Conservation (phyloP, 23 tunicate species). For the Phallusia fumigata region DNA sequence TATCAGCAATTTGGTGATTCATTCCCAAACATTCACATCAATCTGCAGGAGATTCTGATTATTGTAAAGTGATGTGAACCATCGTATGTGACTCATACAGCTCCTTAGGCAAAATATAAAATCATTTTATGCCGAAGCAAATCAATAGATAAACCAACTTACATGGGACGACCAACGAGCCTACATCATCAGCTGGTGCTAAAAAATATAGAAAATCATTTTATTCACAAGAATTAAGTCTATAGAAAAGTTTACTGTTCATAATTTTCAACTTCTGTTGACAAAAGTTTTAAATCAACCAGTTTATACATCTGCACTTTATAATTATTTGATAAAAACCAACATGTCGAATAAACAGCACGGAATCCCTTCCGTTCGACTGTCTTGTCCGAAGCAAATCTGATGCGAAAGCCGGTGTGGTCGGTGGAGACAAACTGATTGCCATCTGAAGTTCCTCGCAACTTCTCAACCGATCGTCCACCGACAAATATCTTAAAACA, state of each 20-base stretch:
- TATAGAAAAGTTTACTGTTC: too few species aligned
- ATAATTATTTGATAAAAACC: too few species aligned
- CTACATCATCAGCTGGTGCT: constrained; percentile 1
- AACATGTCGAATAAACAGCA: not conserved
- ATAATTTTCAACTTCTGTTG: too few species aligned
- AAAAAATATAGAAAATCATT: not conserved
- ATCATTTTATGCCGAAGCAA: not conserved
- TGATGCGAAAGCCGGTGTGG: not conserved
- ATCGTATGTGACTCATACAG: too few species aligned
- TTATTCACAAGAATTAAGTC: too few species aligned
- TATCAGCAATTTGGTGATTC: too few species aligned
- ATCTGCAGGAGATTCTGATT: too few species aligned
- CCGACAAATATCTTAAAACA: not conserved
- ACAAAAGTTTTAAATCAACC: too few species aligned
- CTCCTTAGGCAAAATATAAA: too few species aligned
- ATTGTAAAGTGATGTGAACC: too few species aligned
- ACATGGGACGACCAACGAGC: not conserved
- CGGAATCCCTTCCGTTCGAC: constrained; percentile 2
- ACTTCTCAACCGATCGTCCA: not conserved
- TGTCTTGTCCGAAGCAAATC: not conserved
- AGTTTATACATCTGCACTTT: too few species aligned
- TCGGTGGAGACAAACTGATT: not conserved
- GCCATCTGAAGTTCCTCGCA: not conserved
- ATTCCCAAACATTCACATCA: too few species aligned
- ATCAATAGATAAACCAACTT: not conserved